Conservation (phyloP, 2,113 vertebrate genomes). For the Alaudala cheleensis region DNA sequence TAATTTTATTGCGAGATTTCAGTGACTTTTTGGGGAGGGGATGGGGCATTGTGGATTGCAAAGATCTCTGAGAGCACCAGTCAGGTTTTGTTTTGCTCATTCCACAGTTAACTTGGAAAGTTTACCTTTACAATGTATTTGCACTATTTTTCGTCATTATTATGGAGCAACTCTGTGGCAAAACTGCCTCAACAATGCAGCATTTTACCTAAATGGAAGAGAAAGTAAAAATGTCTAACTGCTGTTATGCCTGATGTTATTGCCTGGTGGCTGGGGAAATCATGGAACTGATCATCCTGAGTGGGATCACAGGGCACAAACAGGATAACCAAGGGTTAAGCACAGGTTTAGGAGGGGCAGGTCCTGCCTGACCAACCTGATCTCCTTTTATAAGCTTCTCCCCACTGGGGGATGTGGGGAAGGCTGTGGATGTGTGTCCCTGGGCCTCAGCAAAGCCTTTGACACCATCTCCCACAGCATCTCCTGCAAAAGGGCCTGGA, state of each 20-base stretch:
- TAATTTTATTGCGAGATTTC: not conserved
- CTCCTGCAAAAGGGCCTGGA: not conserved
- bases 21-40: not conserved
- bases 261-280: not conserved
- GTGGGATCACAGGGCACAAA: not conserved
- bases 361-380: not conserved
- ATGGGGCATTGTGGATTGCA: not conserved
- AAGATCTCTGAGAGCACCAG: not conserved
- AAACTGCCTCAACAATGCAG: not conserved
- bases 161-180: not conserved
- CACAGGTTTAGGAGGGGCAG: not conserved
- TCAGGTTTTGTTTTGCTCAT: not conserved
- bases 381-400: not conserved
- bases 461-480: accelerated
- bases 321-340: not conserved
- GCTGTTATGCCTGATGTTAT: not conserved
- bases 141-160: not conserved
- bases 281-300: not conserved
- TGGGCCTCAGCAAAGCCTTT: not conserved
- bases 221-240: not conserved
- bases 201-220: not conserved
- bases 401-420: not conserved
- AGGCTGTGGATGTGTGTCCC: not conserved
- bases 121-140: not conserved
- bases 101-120: not conserved